Percentiles rank a stretch among this genome's conserved stretches.
phyloP scores from a whole-genome alignment of 2,113 vertebrate genomes.

The rat (Rattus norvegicus) region GRCr8 NC_086028.1:15885501-15886000 shows the following conservation, averaged over 20 bases:
- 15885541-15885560: neutral
- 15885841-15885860: neutral
- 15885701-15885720: neutral
- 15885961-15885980: neutral
- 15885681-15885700: neutral
- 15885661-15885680: neutral
- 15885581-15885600: neutral
- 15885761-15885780: neutral
- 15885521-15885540: neutral
- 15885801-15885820: constrained; percentile 41
- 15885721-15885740: fast-evolving
- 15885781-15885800: neutral
- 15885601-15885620: neutral
- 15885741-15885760: neutral
- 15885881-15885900: neutral
- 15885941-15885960: neutral
- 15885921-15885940: neutral
- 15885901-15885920: neutral
- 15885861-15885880: constrained; percentile 33
- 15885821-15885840: constrained; percentile 32
- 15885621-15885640: neutral
- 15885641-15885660: neutral
- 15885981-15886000: neutral
- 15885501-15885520: neutral
- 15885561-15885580: fast-evolving